Base-by-base conservation (phyloP, 2,888 invertebrate genomes). In the Ashinkailepas kermadecensis region DNA sequence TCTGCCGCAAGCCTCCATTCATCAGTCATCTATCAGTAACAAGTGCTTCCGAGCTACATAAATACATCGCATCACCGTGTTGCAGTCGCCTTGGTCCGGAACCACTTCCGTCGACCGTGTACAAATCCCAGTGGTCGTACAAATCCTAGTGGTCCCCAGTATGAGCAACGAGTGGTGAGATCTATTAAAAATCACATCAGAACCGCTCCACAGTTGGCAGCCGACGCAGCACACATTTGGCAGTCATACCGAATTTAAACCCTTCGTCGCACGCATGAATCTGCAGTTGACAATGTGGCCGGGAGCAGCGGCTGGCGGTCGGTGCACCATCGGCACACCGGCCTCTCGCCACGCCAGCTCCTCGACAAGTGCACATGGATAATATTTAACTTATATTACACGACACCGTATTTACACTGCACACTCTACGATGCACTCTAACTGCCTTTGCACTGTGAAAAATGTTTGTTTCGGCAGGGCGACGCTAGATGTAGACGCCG, bases 111-210 rank as follows among this genome's bases (percentile, higher is more conserved):
- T 39, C 70, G 4, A 4, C 70, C 15, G 54, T 54, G 70, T 54
- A 70, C 70, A 70, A 70, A 70, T 15, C 70, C 15, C 13, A 54
- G 15, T 70, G n/a, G n/a, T n/a, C n/a, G n/a, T n/a, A n/a, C n/a
- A n/a, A n/a, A n/a, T n/a, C n/a, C n/a, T n/a, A n/a, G n/a, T n/a
- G 18, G 70, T 70, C 70, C 70, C 70, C 54, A 39, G 70, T 12
- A 25, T 70, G 70, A 70, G 70, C 70, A 70, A 70, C 70, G 70
- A 70, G 70, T 70, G 70, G 70, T 70, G 70, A 70, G 70, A 70
- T 70, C 70, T n/a, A 70, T 70, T 54, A 15, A 39, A 70, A 70
- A 70, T 70, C 70, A 70, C 70, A 70, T 70, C 70, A 70, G 70
- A 70, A 25, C 70, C 15, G 70, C 70, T 70, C 70, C 54, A 18